A percentile compares a stretch with the other conserved stretches of the same genome.
phyloP scores from a whole-genome alignment of 2,888 invertebrate genomes.

The Punctoribates punctum region DNA sequence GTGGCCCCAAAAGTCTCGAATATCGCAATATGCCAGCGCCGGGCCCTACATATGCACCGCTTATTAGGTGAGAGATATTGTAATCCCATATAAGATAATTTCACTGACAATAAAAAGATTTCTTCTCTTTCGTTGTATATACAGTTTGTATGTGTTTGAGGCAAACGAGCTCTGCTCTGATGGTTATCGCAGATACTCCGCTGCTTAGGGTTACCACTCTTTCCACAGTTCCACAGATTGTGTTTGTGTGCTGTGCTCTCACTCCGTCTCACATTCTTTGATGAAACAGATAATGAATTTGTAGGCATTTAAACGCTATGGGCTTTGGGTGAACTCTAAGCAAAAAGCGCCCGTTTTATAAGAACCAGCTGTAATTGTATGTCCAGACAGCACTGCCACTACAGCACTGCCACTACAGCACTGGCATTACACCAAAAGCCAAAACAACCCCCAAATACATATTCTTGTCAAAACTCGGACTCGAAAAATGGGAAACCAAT shows the following conservation, averaged over 20 bases:
- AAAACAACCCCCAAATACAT: not conserved
- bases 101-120: conserved; percentile 33
- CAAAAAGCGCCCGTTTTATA: conserved; percentile 25
- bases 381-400: conserved; percentile 24
- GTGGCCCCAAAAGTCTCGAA: not conserved
- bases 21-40: not conserved
- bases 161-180: conserved; percentile 36
- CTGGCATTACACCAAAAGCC: not conserved
- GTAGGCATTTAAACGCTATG: conserved; percentile 31
- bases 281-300: conserved; percentile 36
- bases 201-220: conserved; percentile 25
- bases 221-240: not conserved
- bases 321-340: conserved; percentile 21
- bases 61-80: conserved; percentile 38
- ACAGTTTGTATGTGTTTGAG: not conserved
- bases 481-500: not conserved
- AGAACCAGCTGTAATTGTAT: conserved; percentile 36
- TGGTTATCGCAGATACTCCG: conserved; percentile 31
- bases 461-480: not conserved
- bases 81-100: conserved; percentile 31
- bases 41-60: conserved; percentile 21
- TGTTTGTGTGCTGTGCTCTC: not conserved
- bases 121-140: conserved; percentile 17
- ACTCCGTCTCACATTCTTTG: conserved; percentile 29
- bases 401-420: not conserved